A percentile compares a stretch with the other conserved stretches of the same genome.
phyloP scores from a whole-genome alignment of 2,113 vertebrate genomes.

The Zeus faber region DNA sequence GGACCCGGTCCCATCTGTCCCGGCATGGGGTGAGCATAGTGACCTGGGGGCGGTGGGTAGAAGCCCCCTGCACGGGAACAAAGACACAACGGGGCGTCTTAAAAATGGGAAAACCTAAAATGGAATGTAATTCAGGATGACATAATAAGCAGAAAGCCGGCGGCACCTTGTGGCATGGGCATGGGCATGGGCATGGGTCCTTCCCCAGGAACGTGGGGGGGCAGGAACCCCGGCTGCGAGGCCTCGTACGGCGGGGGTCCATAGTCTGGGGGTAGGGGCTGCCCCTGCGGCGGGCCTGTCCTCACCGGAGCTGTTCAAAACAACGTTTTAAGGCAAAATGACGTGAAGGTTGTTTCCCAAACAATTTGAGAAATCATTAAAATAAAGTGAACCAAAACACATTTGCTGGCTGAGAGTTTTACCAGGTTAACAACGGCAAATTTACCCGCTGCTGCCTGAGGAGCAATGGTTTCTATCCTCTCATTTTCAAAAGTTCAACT shows the following conservation, averaged over 20 bases:
- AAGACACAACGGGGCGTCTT: no score
- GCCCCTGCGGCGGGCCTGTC: conserved; percentile 77
- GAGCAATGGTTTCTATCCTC: no score
- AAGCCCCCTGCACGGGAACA: conserved; percentile 72
- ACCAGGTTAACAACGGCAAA: no score
- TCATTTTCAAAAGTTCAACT: no score
- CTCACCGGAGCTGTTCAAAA: conserved; percentile 67
- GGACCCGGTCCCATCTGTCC: conserved; percentile 73
- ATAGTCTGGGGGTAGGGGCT: conserved; percentile 83
- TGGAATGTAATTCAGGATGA: no score
- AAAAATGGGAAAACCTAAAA: no score
- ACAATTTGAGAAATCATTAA: no score
- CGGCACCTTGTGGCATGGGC: conserved; percentile 76
- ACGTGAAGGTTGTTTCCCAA: no score
- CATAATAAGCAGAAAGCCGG: neutral
- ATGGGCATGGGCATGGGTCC: conserved; percentile 72
- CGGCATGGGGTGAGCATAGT: conserved; percentile 68
- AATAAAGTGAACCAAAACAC: no score
- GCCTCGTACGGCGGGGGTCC: conserved; percentile 93
- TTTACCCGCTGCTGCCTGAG: no score
- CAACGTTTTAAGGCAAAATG: no score
- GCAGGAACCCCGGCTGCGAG: conserved; percentile 80
- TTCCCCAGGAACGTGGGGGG: conserved; percentile 84
- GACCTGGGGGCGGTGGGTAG: conserved; percentile 72
- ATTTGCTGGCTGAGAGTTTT: no score